A percentile compares a stretch with the other conserved stretches of the same genome.
phyloP scores from a whole-genome alignment of 2,113 vertebrate genomes.

The Tinamus guttatus region DNA sequence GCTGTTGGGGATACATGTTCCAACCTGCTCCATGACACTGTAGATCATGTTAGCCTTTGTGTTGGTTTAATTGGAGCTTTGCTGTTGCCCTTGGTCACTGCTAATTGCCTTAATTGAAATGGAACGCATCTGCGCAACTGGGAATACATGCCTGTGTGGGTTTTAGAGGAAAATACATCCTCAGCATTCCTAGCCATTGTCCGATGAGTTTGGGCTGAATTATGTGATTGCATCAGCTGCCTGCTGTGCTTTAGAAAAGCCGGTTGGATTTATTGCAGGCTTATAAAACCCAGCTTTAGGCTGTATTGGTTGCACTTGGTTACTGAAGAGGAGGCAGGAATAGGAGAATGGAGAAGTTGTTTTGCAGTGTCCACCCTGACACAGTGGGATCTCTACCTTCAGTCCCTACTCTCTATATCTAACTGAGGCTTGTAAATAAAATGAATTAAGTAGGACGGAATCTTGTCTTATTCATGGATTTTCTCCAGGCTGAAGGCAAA shows the following conservation, averaged over 20 bases:
- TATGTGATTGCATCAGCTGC: conserved; percentile 29
- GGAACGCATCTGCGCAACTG: fast-evolving
- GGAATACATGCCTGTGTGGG: neutral
- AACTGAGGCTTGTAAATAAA: neutral
- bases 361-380: neutral
- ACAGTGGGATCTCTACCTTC: neutral
- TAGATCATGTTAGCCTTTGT: conserved; percentile 56
- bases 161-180: conserved; percentile 27
- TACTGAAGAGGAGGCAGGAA: neutral
- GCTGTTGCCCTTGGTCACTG: conserved; percentile 62
- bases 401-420: neutral
- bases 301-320: neutral
- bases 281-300: neutral
- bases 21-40: conserved; percentile 43
- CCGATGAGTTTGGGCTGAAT: neutral
- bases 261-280: conserved; percentile 17
- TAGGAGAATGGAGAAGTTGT: neutral
- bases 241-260: conserved; percentile 34
- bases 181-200: neutral
- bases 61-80: conserved; percentile 65
- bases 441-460: neutral
- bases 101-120: conserved; percentile 72
- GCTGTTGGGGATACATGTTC: neutral
- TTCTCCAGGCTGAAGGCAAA: neutral
- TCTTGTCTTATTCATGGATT: neutral